A percentile compares a stretch with the other conserved stretches of the same genome.
phyloP scores from a whole-genome alignment of 2,113 vertebrate genomes.

The Tiliqua scincoides region DNA sequence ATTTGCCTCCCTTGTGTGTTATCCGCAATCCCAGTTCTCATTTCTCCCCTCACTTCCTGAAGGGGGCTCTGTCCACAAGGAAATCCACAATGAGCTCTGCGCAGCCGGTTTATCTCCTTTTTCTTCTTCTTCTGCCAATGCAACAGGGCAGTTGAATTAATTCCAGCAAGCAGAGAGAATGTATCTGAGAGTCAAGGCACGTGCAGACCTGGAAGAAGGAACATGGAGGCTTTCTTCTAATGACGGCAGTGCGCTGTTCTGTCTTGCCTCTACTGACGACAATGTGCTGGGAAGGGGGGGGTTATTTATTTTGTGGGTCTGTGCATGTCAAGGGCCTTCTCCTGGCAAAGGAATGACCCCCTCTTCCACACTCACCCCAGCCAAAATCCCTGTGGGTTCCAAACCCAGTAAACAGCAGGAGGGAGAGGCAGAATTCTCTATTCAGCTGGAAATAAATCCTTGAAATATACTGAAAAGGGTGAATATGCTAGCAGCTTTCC shows the following conservation, averaged over 20 bases:
- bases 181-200: constrained; percentile 55
- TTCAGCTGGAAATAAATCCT: constrained; percentile 9
- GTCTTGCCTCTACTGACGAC: not conserved
- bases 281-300: not conserved
- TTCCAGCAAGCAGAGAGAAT: constrained; percentile 55
- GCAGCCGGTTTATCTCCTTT: constrained; percentile 2
- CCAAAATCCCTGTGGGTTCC: constrained; percentile 11
- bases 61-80: constrained; percentile 68
- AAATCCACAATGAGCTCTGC: constrained; percentile 28
- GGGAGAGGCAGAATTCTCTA: constrained; percentile 2
- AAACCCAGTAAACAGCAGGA: not conserved
- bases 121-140: constrained; percentile 36
- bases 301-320: not conserved
- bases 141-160: constrained; percentile 67
- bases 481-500: not conserved
- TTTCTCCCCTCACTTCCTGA: constrained; percentile 52
- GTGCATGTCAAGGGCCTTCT: not conserved
- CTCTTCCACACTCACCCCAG: not conserved
- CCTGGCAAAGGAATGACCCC: not conserved
- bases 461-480: not conserved
- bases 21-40: not conserved
- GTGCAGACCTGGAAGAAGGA: constrained; percentile 23
- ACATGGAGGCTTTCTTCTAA: constrained; percentile 60
- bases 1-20: not conserved
- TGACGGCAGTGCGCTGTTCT: constrained; percentile 7